Percentiles rank a stretch among this genome's conserved stretches.
These are phyloP conservation scores for Dimorphilus gyrociliatus DNA, from an alignment of 2,888 invertebrate genomes.

Conservation along the genomic window DNA sequence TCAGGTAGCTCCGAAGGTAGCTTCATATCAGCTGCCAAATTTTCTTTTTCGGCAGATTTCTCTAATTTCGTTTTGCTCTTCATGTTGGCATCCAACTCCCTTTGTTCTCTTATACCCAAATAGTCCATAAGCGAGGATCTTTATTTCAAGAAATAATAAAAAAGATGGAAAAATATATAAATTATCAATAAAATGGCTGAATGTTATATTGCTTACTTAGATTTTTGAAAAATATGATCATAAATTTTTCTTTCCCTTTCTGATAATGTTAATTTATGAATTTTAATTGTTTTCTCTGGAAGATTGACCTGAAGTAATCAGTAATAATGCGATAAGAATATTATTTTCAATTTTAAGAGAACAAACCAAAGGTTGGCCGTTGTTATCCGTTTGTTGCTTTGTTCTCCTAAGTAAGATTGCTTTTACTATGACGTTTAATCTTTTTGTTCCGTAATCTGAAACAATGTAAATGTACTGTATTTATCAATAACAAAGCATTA, in stretches of 20 bases:
- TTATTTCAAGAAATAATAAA: too few species aligned
- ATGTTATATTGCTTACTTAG: too few species aligned
- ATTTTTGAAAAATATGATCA: constrained; percentile 46
- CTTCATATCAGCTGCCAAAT: too few species aligned
- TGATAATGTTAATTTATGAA: constrained; percentile 21
- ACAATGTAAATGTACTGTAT: constrained; percentile 2
- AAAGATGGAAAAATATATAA: too few species aligned
- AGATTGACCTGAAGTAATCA: constrained; percentile 44
- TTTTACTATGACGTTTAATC: constrained; percentile 68
- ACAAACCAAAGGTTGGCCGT: constrained; percentile 41
- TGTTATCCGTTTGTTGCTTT: constrained; percentile 56
- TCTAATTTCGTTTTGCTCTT: too few species aligned
- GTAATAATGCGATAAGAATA: constrained; percentile 2
- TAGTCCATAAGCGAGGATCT: too few species aligned
- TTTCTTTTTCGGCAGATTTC: too few species aligned
- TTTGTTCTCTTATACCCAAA: too few species aligned
- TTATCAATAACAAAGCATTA: constrained; percentile 1
- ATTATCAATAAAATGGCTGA: too few species aligned
- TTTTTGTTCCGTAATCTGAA: constrained; percentile 43
- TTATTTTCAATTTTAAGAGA: not conserved
- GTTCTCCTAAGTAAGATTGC: constrained; percentile 70
- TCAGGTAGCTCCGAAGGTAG: too few species aligned
- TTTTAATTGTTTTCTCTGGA: constrained; percentile 48
- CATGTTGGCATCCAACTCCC: too few species aligned
- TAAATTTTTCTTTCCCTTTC: constrained; percentile 47